Conservation (phyloP, 1,140 invertebrate genomes). For the Heliconius himera region DNA sequence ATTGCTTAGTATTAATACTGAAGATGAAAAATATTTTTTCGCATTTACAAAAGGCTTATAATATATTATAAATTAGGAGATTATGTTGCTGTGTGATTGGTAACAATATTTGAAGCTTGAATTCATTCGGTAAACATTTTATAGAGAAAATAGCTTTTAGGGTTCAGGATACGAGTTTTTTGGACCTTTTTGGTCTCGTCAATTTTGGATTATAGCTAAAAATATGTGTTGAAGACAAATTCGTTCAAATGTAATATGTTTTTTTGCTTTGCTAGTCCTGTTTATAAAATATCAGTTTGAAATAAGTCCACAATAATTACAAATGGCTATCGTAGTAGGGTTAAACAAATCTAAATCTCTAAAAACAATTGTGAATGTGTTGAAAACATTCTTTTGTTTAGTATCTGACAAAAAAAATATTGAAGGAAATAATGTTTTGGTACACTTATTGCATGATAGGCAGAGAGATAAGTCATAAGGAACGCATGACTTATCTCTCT, state of each 20-base stretch:
- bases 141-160: background rate
- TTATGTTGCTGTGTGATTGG: constrained; percentile 3
- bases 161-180: background rate
- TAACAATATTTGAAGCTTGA: background rate
- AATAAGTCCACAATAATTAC: background rate
- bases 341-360: background rate
- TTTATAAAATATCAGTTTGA: background rate
- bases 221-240: background rate
- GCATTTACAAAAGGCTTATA: constrained; percentile 6
- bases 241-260: background rate
- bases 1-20: constrained; percentile 6
- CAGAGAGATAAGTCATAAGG: too few species aligned
- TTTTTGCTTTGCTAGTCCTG: background rate
- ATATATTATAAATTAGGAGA: background rate
- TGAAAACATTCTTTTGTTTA: too few species aligned
- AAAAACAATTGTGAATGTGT: background rate
- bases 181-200: background rate
- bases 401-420: too few species aligned
- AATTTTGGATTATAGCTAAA: background rate
- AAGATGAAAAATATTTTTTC: constrained; percentile 3
- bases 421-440: too few species aligned
- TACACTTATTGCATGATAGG: too few species aligned
- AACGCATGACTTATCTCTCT: too few species aligned
- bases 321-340: constrained; percentile 1
- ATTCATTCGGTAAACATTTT: background rate